Percentiles rank a stretch among this genome's conserved stretches.
Evolutionary conservation across 2,113 vertebrate species (phyloP).

Genomic region (Xenopus borealis): DNA sequence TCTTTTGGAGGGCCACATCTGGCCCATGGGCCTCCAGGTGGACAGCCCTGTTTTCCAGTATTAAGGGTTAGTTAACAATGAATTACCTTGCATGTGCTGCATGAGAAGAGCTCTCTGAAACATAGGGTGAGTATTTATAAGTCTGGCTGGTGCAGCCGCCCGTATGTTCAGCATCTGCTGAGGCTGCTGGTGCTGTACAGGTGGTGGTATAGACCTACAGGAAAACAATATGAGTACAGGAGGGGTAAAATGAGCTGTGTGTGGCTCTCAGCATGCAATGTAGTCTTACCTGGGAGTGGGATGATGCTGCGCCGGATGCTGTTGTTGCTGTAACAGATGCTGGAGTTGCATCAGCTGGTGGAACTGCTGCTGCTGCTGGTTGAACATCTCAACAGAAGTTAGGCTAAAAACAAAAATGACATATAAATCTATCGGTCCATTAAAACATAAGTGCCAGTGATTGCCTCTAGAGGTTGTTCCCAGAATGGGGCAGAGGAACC

Average conservation of each 20-base stretch:
- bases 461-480: too few species aligned
- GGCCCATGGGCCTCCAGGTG: too few species aligned
- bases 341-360: conserved; percentile 62
- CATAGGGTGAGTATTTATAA: conserved; percentile 84
- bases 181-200: conserved; percentile 56
- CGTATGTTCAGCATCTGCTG: conserved; percentile 85
- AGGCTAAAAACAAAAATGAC: too few species aligned
- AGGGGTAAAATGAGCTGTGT: neutral
- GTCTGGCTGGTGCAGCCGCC: conserved; percentile 72
- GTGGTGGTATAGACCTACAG: conserved; percentile 62
- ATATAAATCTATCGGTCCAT: too few species aligned
- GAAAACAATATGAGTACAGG: conserved; percentile 41
- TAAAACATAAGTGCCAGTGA: too few species aligned
- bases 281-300: conserved; percentile 50
- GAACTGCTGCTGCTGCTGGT: conserved; percentile 83
- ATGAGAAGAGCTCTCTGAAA: conserved; percentile 88
- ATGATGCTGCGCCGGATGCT: conserved; percentile 71
- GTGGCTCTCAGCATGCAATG: neutral
- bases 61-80: too few species aligned
- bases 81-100: conserved; percentile 94
- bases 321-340: conserved; percentile 82
- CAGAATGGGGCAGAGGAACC: too few species aligned
- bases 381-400: conserved; percentile 72
- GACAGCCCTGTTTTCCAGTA: too few species aligned
- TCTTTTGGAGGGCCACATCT: too few species aligned